Base-by-base conservation (phyloP, 2,888 invertebrate genomes). In the Drosophila heteroneura region DNA sequence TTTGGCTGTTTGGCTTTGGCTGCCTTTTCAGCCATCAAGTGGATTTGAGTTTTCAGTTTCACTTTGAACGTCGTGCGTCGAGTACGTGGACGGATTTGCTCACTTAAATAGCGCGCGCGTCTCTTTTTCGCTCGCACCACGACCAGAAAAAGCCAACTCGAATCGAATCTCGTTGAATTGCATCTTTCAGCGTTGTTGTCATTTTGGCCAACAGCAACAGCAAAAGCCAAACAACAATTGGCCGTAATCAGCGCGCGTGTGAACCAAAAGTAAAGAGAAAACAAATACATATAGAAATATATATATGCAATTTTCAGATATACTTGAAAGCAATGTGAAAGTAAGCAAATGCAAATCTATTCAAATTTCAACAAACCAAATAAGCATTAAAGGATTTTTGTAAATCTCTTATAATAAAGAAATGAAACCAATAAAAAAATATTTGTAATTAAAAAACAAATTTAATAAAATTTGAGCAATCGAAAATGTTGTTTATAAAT, bases 11-110 rank as follows among this genome's bases (percentile, higher is more conserved):
- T 65, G 63, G 53, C 71, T 57, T n/a, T 69, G 69, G 78, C 74
- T 68, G 74, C 52, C 76, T 75, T 80, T 81, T 75, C 76, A 76
- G 79, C 67, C 89, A 85, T 85, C 89, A 83, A 85, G 84, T 84
- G 85, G 86, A 87, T 87, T 92, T 92, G 89, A 92, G 92, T 92
- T 92, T 91, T 92, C 90, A 92, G 92, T 92, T 92, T 91, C 91
- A 92, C 85, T 92, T 91, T 85, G 91, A 90, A 92, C 92, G 92
- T 90, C 92, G 92, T 91, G 89, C 90, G 91, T 87, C 66, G 88
- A 82, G 85, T 91, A 85, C 91, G 91, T 86, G 85, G 60, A 83
- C 79, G 71, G 69, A 74, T 71, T 58, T 61, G 58, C 59, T 57
- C 59, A 51, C 39, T 44, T 28, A n/a, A 28, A 61, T 26, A 56